phyloP scores from a whole-genome alignment of 2,113 vertebrate species.

The Cyanistes caeruleus region DNA sequence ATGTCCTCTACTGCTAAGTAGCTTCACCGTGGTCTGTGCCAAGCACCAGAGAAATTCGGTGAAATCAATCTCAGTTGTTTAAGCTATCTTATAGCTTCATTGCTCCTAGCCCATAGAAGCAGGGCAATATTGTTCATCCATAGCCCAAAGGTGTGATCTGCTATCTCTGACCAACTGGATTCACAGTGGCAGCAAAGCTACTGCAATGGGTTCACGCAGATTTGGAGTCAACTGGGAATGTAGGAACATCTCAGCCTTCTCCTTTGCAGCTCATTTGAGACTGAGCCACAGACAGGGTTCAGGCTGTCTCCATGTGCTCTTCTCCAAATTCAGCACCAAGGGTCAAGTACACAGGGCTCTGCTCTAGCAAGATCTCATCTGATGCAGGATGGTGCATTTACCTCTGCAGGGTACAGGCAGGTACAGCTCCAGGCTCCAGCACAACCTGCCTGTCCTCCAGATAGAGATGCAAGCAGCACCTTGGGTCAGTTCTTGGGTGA shows the following conservation, averaged over 20 bases:
- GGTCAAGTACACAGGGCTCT: not conserved
- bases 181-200: not conserved
- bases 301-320: not conserved
- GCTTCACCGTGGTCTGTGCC: not conserved
- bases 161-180: not conserved
- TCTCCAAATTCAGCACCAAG: not conserved
- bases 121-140: not conserved
- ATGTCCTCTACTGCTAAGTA: slow-evolving; percentile 39
- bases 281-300: not conserved
- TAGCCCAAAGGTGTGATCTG: not conserved
- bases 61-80: not conserved
- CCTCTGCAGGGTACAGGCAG: not conserved
- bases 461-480: not conserved
- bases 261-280: not conserved
- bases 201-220: not conserved
- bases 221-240: not conserved
- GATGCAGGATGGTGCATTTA: not conserved
- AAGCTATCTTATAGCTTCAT: not conserved
- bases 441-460: not conserved
- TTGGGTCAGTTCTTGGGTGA: not conserved
- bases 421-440: not conserved
- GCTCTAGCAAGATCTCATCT: not conserved
- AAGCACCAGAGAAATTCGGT: not conserved
- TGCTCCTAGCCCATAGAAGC: not conserved
- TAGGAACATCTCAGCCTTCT: not conserved